phyloP scores from a whole-genome alignment of 2,797 vertebrate species.

The Manis crassicaudata region DNA sequence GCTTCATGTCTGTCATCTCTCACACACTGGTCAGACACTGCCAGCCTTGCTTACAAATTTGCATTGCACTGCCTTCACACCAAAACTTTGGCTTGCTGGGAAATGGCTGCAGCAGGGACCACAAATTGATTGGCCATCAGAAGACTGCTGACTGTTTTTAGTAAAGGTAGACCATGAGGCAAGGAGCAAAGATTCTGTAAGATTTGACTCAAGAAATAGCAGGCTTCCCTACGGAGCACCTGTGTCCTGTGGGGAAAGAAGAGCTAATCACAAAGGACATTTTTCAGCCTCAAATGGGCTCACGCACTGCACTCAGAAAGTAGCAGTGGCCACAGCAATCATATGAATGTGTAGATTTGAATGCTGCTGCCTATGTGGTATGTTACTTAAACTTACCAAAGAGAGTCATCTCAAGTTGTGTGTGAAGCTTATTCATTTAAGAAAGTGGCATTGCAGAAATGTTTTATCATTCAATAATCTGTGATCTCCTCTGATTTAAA shows the following conservation, averaged over 20 bases:
- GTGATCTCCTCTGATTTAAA: conserved; percentile 35
- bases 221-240: background rate
- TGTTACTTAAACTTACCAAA: background rate
- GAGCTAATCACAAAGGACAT: background rate
- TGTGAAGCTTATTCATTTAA: conserved; percentile 30
- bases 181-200: background rate
- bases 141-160: conserved; percentile 1
- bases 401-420: background rate
- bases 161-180: conserved; percentile 13
- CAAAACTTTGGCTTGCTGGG: conserved; percentile 14
- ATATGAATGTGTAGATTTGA: background rate
- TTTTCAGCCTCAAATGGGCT: background rate
- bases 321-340: background rate
- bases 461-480: conserved; percentile 46
- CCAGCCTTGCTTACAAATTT: conserved; percentile 45
- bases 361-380: background rate
- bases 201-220: background rate
- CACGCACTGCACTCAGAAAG: background rate
- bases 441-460: background rate
- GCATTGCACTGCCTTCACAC: background rate
- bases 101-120: background rate
- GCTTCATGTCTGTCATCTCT: background rate
- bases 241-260: background rate
- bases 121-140: background rate
- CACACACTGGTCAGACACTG: background rate